A percentile compares a stretch with the other conserved stretches of the same genome.
These are phyloP conservation scores for Drosophila biarmipes DNA, from an alignment of 1,140 invertebrate species.

Conservation along the genomic window DNA sequence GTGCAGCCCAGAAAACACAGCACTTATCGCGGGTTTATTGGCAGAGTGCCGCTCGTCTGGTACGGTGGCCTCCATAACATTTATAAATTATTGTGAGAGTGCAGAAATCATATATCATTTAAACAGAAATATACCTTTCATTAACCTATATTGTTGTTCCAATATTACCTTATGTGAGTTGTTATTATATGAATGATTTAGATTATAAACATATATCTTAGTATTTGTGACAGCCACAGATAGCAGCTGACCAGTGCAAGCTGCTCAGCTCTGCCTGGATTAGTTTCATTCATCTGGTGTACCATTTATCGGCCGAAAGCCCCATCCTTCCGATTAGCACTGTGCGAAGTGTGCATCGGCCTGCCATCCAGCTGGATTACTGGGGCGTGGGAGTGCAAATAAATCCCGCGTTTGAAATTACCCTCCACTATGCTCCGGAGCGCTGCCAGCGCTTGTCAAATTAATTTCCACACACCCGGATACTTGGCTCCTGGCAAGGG, in stretches of 20 bases:
- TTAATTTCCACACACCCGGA: slow-evolving; percentile 53
- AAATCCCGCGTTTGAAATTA: slow-evolving; percentile 30
- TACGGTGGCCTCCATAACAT: slow-evolving; percentile 1
- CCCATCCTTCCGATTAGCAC: not conserved
- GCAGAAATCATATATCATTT: too few species aligned
- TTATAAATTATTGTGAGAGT: too few species aligned
- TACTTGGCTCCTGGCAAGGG: slow-evolving; percentile 9
- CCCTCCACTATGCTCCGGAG: slow-evolving; percentile 35
- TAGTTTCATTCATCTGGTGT: too few species aligned
- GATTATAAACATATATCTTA: too few species aligned
- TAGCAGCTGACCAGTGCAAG: too few species aligned
- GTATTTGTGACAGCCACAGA: too few species aligned
- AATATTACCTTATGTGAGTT: too few species aligned
- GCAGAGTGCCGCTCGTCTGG: slow-evolving; percentile 36
- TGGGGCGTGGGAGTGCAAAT: slow-evolving; percentile 31
- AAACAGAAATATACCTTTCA: too few species aligned
- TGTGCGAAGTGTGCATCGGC: slow-evolving; percentile 24
- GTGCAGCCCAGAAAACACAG: slow-evolving; percentile 70
- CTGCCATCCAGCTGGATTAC: slow-evolving; percentile 3
- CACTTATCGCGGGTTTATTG: slow-evolving; percentile 27
- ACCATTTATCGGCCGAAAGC: too few species aligned
- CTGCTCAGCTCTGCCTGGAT: too few species aligned
- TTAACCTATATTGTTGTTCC: too few species aligned
- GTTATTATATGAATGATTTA: too few species aligned
- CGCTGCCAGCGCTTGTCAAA: slow-evolving; percentile 61